Percentiles rank a stretch among this genome's conserved stretches.
phyloP scores from a whole-genome alignment of 2,797 vertebrate species.

The Rhynchonycteris naso region DNA sequence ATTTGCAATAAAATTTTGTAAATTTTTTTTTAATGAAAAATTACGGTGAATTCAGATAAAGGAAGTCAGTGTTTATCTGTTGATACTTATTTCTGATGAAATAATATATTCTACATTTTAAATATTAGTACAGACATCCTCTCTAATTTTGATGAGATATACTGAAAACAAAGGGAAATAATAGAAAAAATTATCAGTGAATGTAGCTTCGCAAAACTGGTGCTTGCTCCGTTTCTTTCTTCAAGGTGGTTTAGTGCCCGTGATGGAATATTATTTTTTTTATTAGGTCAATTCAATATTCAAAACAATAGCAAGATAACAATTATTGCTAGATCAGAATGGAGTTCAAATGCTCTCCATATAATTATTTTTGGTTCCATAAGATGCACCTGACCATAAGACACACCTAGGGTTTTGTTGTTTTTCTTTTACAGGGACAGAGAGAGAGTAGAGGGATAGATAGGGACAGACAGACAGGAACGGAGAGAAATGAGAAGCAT shows the following conservation, averaged over 20 bases:
- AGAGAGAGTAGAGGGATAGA: too few species aligned
- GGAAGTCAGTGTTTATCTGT: slow-evolving; percentile 35
- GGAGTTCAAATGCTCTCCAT: slow-evolving; percentile 6
- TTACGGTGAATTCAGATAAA: slow-evolving; percentile 1
- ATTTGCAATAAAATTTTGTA: slow-evolving; percentile 22
- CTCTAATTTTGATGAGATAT: neutral
- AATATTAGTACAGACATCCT: neutral
- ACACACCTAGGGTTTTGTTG: too few species aligned
- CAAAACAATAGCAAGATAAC: slow-evolving; percentile 24
- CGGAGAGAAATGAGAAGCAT: too few species aligned
- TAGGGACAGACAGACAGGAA: too few species aligned
- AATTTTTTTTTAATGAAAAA: slow-evolving; percentile 54
- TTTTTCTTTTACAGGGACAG: too few species aligned
- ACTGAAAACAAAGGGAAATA: slow-evolving; percentile 1
- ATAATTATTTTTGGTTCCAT: neutral
- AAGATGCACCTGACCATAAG: too few species aligned
- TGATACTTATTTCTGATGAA: slow-evolving; percentile 46
- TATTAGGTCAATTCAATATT: slow-evolving; percentile 40
- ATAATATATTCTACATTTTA: neutral
- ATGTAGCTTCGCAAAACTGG: neutral
- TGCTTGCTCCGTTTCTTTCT: neutral
- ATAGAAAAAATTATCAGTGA: neutral
- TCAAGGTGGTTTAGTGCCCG: neutral
- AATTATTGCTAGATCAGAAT: slow-evolving; percentile 37
- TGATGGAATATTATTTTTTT: slow-evolving; percentile 4